phyloP scores from a whole-genome alignment of 2,113 vertebrate genomes.

The Melanotaenia duboulayi region DNA sequence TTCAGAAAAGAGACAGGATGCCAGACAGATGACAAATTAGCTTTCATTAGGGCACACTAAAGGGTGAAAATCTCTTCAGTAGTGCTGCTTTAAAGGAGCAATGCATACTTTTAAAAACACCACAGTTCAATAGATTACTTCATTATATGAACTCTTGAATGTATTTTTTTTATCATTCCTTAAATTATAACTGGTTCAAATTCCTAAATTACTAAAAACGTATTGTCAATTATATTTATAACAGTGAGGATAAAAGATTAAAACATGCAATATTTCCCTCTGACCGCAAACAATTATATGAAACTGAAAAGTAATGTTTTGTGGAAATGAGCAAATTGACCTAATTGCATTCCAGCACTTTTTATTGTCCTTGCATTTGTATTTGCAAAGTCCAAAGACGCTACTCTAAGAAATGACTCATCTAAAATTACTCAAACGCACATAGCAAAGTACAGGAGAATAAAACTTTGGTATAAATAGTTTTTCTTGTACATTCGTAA shows the following conservation, averaged over 20 bases:
- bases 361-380: background rate
- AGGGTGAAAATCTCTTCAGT: background rate
- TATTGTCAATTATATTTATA: background rate
- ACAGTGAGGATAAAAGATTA: background rate
- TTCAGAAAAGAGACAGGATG: too few relatives aligned
- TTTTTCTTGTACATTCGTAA: conserved; percentile 19
- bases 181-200: background rate
- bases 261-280: background rate
- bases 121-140: background rate
- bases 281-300: background rate
- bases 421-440: background rate
- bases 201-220: too few relatives aligned
- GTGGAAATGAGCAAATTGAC: background rate
- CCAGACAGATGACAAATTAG: too few relatives aligned
- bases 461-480: conserved; percentile 28
- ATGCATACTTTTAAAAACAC: background rate
- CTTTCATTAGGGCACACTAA: too few relatives aligned
- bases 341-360: background rate
- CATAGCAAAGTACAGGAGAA: background rate
- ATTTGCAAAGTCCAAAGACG: background rate
- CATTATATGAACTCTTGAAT: background rate
- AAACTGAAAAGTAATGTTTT: background rate
- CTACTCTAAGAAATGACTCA: too few relatives aligned
- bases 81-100: background rate
- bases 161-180: background rate